Base-by-base conservation (phyloP, 2,113 vertebrate species). In the Parotia lawesii region DNA sequence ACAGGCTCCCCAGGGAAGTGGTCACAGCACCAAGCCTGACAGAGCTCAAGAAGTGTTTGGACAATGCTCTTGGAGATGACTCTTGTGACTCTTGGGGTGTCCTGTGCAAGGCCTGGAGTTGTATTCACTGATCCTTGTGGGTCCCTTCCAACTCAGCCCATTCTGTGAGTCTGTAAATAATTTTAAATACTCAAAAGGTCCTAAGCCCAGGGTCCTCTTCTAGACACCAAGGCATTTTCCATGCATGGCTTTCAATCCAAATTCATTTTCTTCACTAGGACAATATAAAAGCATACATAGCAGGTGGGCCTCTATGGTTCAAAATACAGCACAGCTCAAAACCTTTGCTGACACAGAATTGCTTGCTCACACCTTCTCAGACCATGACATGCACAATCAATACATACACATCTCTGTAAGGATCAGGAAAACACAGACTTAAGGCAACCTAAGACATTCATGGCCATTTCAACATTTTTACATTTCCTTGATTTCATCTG, bases 331-430 rank as follows among this genome's bases (percentile, higher is more conserved):
- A 85, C 11, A 57, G 24, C 45, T 76, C 19, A 65, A 66, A 83
- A 91, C 44, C 16, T 20, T 21, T 28, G 24, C 25, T 69, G 75
- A 86, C 17, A 42, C 42, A 42, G 67, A 33, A 9, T n/a, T 72
- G 29, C 24, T 45, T 66, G 38, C 44, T 66, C 37, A 12, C 47
- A 56, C 17, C 40, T 58, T 38, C 40, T 18, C 70, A 95, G 21
- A 61, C 37, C 9, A 40, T 4, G 16, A 65, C 18, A 33, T 38
- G 22, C 24, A 42, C 16, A 19, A 17, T 4, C 7, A 19, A 20
- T 51, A 60, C 18, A 31, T 2, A 31, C 1, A 0, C 4, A 33
- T 27, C 60, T 45, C 42, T 37, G 10, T 5, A 62, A 61, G 18
- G 19, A 47, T 31, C 18, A 35, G 67, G 40, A 71, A 87, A 88